phyloP scores from a whole-genome alignment of 2,113 vertebrate genomes.

The Procavia capensis region DNA sequence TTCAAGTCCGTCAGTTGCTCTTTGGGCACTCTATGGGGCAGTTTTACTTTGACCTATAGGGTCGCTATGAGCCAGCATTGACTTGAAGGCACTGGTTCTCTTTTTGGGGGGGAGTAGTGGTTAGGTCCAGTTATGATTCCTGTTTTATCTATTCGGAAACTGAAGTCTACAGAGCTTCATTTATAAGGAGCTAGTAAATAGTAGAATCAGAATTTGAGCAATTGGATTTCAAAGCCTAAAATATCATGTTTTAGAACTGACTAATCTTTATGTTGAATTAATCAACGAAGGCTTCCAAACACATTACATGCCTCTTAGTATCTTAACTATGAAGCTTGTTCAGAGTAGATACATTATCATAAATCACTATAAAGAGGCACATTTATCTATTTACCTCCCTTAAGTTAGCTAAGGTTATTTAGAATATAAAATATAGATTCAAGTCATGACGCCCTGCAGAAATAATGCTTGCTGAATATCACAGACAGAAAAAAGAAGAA shows the following conservation, averaged over 20 bases:
- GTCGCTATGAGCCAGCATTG: no score
- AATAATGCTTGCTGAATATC: neutral
- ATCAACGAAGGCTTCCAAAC: neutral
- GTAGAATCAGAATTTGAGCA: slow-evolving; percentile 20
- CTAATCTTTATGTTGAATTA: slow-evolving; percentile 32
- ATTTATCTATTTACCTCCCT: neutral
- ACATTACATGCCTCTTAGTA: neutral
- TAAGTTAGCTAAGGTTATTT: slow-evolving; percentile 31
- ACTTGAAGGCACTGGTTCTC: no score
- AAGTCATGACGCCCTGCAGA: neutral
- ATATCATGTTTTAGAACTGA: neutral
- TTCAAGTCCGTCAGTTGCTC: no score
- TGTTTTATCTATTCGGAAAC: neutral
- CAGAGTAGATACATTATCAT: neutral
- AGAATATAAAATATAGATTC: slow-evolving; percentile 3
- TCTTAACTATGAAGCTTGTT: neutral
- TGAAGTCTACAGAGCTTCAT: neutral
- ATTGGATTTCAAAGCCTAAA: slow-evolving; percentile 29
- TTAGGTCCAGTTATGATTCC: neutral
- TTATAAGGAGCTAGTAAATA: neutral
- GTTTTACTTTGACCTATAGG: no score
- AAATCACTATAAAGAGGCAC: slow-evolving; percentile 31
- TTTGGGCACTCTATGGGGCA: no score
- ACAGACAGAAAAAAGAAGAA: neutral
- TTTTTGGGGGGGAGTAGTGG: no score